These are phyloP conservation scores for Sorex araneus DNA, from an alignment of 2,113 vertebrate genomes.

Conservation along the genomic window DNA sequence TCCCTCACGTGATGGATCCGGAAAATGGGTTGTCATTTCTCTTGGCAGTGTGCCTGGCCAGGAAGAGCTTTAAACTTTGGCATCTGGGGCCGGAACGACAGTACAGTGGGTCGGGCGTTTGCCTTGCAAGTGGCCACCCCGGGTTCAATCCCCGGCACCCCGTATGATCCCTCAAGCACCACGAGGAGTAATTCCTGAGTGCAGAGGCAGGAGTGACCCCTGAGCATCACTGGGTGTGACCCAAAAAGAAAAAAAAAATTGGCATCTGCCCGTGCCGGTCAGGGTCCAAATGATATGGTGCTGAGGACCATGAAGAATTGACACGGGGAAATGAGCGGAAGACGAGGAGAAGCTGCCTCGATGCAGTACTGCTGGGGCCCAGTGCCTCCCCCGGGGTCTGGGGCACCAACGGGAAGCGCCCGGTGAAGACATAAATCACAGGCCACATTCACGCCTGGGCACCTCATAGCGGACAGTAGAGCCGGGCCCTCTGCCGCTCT, in stretches of 20 bases:
- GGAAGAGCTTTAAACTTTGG: conserved; percentile 51
- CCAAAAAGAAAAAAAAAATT: background rate
- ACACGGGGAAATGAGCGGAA: conserved; percentile 43
- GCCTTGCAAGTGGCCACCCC: too few relatives aligned
- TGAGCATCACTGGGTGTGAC: too few relatives aligned
- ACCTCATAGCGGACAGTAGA: too few relatives aligned
- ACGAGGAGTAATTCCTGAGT: too few relatives aligned
- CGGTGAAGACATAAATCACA: conserved; percentile 57
- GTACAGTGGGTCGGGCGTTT: too few relatives aligned
- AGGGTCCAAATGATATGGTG: conserved; percentile 19
- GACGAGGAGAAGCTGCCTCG: background rate
- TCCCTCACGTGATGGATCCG: background rate
- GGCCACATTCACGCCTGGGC: background rate
- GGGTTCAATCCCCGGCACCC: too few relatives aligned
- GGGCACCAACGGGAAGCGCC: background rate
- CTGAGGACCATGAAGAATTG: conserved; percentile 48
- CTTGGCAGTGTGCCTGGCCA: conserved; percentile 22
- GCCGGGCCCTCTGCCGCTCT: too few relatives aligned
- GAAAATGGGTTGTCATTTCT: background rate
- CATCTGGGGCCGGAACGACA: too few relatives aligned
- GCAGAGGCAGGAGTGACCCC: too few relatives aligned
- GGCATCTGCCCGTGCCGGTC: conserved; percentile 49
- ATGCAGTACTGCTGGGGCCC: background rate
- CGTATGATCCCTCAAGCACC: too few relatives aligned
- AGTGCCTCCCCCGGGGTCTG: background rate